Evolutionary conservation across 2,888 invertebrate species (phyloP).

Genomic region (Drosophila atroscutellata): DNA sequence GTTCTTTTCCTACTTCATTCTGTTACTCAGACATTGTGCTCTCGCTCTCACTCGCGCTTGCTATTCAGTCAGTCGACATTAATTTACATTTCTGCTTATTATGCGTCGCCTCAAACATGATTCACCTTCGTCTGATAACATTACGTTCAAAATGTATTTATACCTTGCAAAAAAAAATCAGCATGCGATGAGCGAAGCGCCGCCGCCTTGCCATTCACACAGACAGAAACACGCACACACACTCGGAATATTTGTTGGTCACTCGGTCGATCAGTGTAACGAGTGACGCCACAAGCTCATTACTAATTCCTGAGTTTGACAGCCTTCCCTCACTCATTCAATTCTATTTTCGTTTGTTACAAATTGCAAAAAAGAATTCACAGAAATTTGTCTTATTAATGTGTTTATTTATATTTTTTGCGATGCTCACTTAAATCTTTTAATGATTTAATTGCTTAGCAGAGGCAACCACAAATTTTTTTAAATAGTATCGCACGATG

Average conservation of each 20-base stretch:
- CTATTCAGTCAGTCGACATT: conserved; percentile 4
- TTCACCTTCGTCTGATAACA: conserved; percentile 61
- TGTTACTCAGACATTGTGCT: conserved; percentile 7
- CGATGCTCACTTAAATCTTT: conserved; percentile 30
- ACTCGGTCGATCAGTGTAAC: conserved; percentile 45
- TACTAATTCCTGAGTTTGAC: conserved; percentile 27
- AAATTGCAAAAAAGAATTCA: conserved; percentile 45
- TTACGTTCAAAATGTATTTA: conserved; percentile 32
- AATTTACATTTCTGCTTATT: conserved; percentile 43
- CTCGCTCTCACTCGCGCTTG: conserved; percentile 8
- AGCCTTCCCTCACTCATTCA: conserved; percentile 5
- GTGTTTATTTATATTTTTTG: conserved; percentile 35
- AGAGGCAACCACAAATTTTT: not conserved
- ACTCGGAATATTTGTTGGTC: conserved; percentile 32
- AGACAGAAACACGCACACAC: not conserved
- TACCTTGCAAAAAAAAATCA: conserved; percentile 33
- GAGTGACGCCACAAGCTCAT: conserved; percentile 61
- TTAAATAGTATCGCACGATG: conserved; percentile 22
- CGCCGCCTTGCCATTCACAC: conserved; percentile 33
- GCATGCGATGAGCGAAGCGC: conserved; percentile 36
- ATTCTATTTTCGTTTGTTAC: conserved; percentile 14
- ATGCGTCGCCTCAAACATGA: conserved; percentile 52
- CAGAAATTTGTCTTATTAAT: conserved; percentile 70
- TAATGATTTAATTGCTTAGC: conserved; percentile 38
- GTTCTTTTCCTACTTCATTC: not conserved